Conservation (phyloP, 2,113 vertebrate genomes). For the Alouatta palliata region DNA sequence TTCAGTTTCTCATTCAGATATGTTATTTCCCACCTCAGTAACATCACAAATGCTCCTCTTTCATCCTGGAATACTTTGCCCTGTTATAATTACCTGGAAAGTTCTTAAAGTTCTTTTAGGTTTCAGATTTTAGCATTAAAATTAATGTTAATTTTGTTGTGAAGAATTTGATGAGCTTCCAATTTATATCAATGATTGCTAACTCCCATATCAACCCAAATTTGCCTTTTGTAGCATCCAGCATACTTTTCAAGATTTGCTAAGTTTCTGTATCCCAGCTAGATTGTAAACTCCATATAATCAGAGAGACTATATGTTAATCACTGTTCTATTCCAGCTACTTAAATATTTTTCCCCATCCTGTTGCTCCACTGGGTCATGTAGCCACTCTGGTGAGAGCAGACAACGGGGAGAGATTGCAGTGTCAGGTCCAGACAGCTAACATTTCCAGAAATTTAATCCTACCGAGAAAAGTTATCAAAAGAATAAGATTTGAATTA, state of each 20-base stretch:
- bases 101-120: background rate
- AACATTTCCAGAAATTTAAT: background rate
- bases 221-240: background rate
- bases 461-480: background rate
- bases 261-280: background rate
- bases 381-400: background rate
- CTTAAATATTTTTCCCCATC: background rate
- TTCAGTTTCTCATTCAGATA: background rate
- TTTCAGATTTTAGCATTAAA: background rate
- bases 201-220: background rate
- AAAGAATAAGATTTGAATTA: background rate
- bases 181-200: background rate
- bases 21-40: background rate
- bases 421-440: background rate
- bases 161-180: background rate
- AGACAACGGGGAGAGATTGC: background rate
- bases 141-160: background rate
- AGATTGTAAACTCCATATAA: background rate
- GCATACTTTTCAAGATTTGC: background rate
- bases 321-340: background rate
- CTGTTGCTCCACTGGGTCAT: background rate
- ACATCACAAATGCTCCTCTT: background rate
- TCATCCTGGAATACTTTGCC: background rate
- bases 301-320: background rate
- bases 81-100: background rate